Evolutionary conservation across 2,797 vertebrate species (phyloP).

Genomic region (Valencia hispanica): DNA sequence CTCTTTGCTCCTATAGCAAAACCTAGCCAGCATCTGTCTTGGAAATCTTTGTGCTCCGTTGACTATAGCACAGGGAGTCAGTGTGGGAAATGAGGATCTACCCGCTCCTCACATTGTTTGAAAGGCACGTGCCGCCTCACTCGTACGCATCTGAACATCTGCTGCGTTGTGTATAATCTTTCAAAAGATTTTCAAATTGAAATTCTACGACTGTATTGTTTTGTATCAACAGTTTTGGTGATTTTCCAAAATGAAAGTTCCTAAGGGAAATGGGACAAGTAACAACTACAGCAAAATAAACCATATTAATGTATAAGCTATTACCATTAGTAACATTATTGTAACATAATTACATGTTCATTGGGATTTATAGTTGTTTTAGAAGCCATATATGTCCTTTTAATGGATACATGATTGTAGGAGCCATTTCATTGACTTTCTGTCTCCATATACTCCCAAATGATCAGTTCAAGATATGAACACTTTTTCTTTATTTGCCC

Average conservation of each 20-base stretch:
- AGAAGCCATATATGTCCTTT: background rate
- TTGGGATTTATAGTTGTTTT: background rate
- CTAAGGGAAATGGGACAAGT: background rate
- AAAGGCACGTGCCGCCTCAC: slow-evolving; percentile 25
- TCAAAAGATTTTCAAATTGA: background rate
- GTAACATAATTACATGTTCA: background rate
- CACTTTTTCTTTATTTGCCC: too few relatives aligned
- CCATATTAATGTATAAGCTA: background rate
- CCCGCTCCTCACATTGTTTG: slow-evolving; percentile 38
- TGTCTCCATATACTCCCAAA: too few relatives aligned
- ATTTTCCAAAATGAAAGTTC: background rate
- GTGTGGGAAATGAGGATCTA: slow-evolving; percentile 70
- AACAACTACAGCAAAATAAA: background rate
- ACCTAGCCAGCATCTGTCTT: slow-evolving; percentile 55
- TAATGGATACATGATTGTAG: too few relatives aligned
- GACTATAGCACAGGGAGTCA: slow-evolving; percentile 49
- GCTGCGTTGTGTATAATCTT: background rate
- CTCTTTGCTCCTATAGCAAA: slow-evolving; percentile 43
- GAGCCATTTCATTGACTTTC: too few relatives aligned
- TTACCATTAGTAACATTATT: background rate
- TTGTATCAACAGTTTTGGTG: too few relatives aligned
- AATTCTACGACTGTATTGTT: too few relatives aligned
- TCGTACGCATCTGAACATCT: slow-evolving; percentile 34
- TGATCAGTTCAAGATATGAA: too few relatives aligned
- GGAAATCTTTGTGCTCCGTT: slow-evolving; percentile 46